Percentiles rank a stretch among this genome's conserved stretches.
phyloP scores from a whole-genome alignment of 2,113 vertebrate genomes.

The Camelus bactrianus region DNA sequence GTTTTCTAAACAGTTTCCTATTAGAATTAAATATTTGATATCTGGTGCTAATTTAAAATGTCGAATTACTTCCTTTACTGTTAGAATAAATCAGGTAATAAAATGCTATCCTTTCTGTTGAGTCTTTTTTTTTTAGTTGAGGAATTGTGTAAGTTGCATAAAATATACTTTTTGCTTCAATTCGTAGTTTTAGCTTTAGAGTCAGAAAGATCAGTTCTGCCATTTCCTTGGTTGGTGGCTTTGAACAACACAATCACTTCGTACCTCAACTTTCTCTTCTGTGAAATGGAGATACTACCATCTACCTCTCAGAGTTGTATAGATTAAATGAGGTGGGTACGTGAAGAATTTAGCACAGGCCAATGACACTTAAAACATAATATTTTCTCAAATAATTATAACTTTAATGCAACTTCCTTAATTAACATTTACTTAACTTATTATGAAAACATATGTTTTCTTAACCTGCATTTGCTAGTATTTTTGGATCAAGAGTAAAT shows the following conservation, averaged over 20 bases:
- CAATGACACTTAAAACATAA: neutral
- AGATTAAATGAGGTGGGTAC: neutral
- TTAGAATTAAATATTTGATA: conserved; percentile 43
- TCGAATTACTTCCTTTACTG: conserved; percentile 20
- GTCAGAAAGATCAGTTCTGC: neutral
- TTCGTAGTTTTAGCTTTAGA: neutral
- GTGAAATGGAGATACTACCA: neutral
- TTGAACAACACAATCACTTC: neutral
- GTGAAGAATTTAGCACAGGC: neutral
- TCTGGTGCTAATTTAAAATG: conserved; percentile 56
- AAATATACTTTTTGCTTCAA: neutral
- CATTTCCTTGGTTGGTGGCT: neutral
- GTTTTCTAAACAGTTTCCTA: conserved; percentile 47
- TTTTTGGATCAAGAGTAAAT: neutral
- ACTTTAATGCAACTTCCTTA: neutral
- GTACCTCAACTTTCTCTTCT: neutral
- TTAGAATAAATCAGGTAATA: neutral
- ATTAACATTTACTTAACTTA: neutral
- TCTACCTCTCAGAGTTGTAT: neutral
- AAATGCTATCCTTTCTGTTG: conserved; percentile 42
- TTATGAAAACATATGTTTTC: neutral
- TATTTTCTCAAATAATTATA: neutral
- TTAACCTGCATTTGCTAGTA: neutral
- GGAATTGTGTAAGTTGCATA: neutral
- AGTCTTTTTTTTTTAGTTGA: neutral